Conservation (phyloP, 2,797 vertebrate species). For the Danio aesculapii region DNA sequence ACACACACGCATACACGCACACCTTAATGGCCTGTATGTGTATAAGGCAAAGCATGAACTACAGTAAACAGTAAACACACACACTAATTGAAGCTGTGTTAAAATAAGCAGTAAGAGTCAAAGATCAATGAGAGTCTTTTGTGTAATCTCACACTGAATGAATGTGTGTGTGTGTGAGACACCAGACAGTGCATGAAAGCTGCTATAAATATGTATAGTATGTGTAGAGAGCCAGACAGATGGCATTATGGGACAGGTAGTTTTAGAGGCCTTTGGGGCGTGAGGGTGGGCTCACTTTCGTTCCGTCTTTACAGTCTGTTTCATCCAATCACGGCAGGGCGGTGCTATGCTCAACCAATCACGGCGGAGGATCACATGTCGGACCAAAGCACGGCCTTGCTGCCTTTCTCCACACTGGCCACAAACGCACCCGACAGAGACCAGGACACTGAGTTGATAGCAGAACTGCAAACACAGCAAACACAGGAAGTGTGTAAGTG, state of each 20-base stretch:
- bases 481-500: background rate
- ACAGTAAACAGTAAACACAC: background rate
- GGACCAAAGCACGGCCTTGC: constrained; percentile 92
- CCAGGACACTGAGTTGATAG: constrained; percentile 94
- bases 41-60: constrained; percentile 30
- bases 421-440: constrained; percentile 88
- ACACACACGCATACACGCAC: background rate
- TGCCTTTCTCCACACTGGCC: constrained; percentile 94
- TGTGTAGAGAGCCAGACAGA: background rate
- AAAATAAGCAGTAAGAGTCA: constrained; percentile 8
- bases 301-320: constrained; percentile 6
- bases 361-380: constrained; percentile 81
- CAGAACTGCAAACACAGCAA: constrained; percentile 80
- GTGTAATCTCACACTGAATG: background rate
- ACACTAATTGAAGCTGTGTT: background rate
- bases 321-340: background rate
- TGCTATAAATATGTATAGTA: constrained; percentile 29
- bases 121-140: background rate
- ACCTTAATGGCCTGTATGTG: constrained; percentile 6
- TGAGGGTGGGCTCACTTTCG: constrained; percentile 22
- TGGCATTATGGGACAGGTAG: constrained; percentile 36
- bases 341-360: constrained; percentile 33
- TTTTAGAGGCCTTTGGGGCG: constrained; percentile 23
- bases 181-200: constrained; percentile 13
- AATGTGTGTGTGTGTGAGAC: background rate